phyloP scores from a whole-genome alignment of 2,888 invertebrate genomes.

The Diplolepis rosae region DNA sequence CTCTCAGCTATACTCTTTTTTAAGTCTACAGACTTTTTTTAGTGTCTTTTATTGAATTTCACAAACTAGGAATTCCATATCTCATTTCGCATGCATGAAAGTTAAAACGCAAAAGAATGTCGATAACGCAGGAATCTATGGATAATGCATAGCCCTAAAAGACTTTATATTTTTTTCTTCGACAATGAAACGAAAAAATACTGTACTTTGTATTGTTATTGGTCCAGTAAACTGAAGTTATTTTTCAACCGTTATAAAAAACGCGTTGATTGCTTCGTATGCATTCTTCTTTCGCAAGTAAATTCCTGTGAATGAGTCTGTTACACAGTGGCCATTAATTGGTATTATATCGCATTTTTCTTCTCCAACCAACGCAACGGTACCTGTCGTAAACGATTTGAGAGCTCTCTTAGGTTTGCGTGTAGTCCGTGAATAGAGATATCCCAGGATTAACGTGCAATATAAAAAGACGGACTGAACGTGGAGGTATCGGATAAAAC shows the following conservation, averaged over 20 bases:
- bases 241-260: not conserved
- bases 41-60: no score
- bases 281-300: constrained; percentile 4
- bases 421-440: constrained; percentile 50
- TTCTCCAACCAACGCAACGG: not conserved
- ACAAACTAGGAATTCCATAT: no score
- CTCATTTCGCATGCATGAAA: no score
- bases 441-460: constrained; percentile 48
- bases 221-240: constrained; percentile 18
- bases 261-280: constrained; percentile 15
- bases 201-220: not conserved
- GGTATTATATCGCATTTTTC: not conserved
- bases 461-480: constrained; percentile 45
- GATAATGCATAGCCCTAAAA: no score
- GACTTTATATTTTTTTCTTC: not conserved
- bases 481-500: constrained; percentile 39
- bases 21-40: no score
- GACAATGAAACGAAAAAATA: not conserved
- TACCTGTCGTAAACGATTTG: constrained; percentile 3
- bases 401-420: constrained; percentile 43
- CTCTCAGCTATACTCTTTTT: no score
- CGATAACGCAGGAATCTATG: no score
- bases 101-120: no score
- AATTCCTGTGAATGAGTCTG: constrained; percentile 8
- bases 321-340: not conserved